phyloP scores from a whole-genome alignment of 2,888 invertebrate genomes.

The Adineta ricciae region DNA sequence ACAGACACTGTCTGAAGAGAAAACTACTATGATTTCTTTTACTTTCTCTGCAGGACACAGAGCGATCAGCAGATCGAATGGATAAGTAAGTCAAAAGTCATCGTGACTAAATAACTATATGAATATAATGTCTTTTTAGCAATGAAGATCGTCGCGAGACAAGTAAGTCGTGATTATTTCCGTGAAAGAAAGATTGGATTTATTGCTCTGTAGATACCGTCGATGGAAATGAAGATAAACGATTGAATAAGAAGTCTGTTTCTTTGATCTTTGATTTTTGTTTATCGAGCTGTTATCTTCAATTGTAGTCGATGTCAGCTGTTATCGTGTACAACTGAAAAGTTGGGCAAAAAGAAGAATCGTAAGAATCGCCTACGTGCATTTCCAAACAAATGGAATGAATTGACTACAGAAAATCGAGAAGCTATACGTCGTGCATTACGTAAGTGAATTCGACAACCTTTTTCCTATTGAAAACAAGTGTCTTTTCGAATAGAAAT shows the following conservation, averaged over 20 bases:
- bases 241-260: neutral
- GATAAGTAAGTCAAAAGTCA: neutral
- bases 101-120: too few species aligned
- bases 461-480: too few species aligned
- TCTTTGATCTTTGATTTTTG: neutral
- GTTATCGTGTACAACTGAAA: constrained; percentile 10
- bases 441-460: neutral
- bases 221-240: constrained; percentile 2
- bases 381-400: constrained; percentile 11
- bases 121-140: neutral
- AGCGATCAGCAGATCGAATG: neutral
- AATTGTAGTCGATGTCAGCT: neutral
- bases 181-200: too few species aligned
- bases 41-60: neutral
- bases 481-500: neutral
- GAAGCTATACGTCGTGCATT: neutral
- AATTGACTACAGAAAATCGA: neutral
- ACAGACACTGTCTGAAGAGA: neutral
- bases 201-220: neutral
- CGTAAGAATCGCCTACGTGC: neutral
- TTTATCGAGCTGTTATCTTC: too few species aligned
- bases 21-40: neutral
- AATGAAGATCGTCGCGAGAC: neutral
- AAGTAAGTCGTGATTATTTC: neutral
- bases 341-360: constrained; percentile 15